Conservation (phyloP, 2,113 vertebrate genomes). For the Choloepus hoffmanni region DNA sequence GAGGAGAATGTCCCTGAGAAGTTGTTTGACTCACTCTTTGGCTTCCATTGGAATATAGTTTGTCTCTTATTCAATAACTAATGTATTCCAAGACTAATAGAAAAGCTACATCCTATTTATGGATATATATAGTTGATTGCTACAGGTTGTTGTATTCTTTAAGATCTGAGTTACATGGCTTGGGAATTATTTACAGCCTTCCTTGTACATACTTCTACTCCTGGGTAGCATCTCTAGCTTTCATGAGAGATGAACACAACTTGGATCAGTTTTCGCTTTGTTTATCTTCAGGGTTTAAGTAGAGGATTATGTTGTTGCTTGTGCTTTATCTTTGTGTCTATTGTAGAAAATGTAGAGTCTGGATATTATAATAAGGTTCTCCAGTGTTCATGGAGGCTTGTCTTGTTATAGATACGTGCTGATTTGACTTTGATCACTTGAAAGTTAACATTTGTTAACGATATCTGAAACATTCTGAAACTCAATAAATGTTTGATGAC, state of each 20-base stretch:
- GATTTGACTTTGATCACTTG: constrained; percentile 27
- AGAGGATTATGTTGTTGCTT: neutral
- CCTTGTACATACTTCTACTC: neutral
- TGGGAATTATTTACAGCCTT: neutral
- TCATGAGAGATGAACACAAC: neutral
- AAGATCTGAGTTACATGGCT: neutral
- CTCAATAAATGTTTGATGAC: neutral
- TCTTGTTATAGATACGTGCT: neutral
- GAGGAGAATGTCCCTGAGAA: neutral
- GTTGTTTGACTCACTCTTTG: neutral
- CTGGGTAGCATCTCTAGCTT: neutral
- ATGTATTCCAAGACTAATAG: neutral
- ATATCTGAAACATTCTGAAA: constrained; percentile 37
- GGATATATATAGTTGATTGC: neutral
- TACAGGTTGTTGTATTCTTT: neutral
- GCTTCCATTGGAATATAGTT: constrained; percentile 22
- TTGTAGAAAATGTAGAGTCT: constrained; percentile 30
- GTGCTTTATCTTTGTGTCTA: constrained; percentile 13
- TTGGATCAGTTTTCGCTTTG: neutral
- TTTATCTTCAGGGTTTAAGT: neutral
- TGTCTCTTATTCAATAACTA: neutral
- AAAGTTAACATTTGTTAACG: constrained; percentile 4
- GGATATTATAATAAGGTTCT: neutral
- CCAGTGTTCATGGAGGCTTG: neutral
- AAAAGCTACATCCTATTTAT: neutral